Percentiles rank a stretch among this genome's conserved stretches.
These are phyloP conservation scores for Hydriomena furcata DNA, from an alignment of 2,888 invertebrate genomes.

Conservation along the genomic window DNA sequence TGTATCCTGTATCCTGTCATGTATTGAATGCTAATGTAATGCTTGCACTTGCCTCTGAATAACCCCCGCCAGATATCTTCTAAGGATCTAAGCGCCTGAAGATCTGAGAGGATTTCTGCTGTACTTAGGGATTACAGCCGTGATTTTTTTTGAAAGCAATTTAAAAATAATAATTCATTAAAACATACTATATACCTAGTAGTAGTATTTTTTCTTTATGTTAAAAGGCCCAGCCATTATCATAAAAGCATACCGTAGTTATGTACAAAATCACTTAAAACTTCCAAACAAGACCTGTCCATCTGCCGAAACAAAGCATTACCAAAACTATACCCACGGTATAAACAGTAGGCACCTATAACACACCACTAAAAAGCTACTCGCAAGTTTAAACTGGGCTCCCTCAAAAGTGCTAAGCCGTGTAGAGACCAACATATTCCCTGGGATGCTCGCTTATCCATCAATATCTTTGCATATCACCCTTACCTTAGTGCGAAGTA, in stretches of 20 bases:
- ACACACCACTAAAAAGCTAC: conserved; percentile 47
- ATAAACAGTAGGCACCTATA: conserved; percentile 9
- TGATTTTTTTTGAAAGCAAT: no score
- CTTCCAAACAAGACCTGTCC: conserved; percentile 16
- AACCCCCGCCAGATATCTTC: no score
- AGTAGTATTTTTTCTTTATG: no score
- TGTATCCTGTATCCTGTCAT: no score
- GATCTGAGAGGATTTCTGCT: no score
- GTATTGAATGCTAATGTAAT: no score
- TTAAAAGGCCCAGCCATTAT: neutral
- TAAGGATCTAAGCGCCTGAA: no score
- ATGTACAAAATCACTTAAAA: conserved; percentile 17
- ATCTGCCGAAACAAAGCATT: conserved; percentile 22
- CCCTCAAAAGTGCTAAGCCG: conserved; percentile 81
- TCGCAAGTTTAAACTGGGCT: conserved; percentile 62
- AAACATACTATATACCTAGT: no score
- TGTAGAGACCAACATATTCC: conserved; percentile 78
- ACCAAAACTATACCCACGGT: conserved; percentile 33
- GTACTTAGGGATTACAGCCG: no score
- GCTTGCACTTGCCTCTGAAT: no score
- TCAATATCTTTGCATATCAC: conserved; percentile 81
- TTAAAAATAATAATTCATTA: no score
- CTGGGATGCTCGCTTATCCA: conserved; percentile 75
- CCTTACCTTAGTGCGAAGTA: conserved; percentile 21
- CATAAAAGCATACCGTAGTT: neutral